A percentile compares a stretch with the other conserved stretches of the same genome.
Evolutionary conservation across 2,113 vertebrate species (phyloP).

Genomic region (Barnardius zonarius): DNA sequence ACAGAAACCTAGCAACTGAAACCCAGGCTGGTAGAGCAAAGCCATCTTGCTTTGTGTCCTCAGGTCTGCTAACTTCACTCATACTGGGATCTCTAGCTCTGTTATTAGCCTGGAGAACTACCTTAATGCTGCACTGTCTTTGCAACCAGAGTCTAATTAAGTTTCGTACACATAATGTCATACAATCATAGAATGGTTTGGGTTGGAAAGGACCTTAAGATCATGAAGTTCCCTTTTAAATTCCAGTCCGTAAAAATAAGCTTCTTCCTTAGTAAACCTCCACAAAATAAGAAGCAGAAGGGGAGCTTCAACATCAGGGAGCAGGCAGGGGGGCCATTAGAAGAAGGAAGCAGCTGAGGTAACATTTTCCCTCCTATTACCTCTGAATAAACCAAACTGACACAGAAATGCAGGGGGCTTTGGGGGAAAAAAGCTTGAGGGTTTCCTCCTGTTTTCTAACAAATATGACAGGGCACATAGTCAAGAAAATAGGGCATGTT

Average conservation of each 20-base stretch:
- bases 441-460: neutral
- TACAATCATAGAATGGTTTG: neutral
- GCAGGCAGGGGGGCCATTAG: neutral
- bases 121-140: neutral
- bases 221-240: neutral
- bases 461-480: neutral
- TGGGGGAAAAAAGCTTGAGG: neutral
- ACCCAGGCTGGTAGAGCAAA: conserved; percentile 23
- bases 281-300: neutral
- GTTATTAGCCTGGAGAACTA: conserved; percentile 3
- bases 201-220: neutral
- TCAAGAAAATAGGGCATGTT: neutral
- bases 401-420: neutral
- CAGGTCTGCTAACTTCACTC: conserved; percentile 3
- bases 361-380: neutral
- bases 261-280: neutral
- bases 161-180: neutral
- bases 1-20: conserved; percentile 55
- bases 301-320: neutral
- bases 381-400: conserved; percentile 1
- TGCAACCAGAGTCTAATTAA: neutral
- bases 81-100: conserved; percentile 3
- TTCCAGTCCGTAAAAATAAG: neutral
- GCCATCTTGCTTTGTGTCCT: conserved; percentile 23
- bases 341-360: neutral